These are phyloP conservation scores for Enteromius radiatus DNA, from an alignment of 2,797 vertebrate species.

Conservation along the genomic window DNA sequence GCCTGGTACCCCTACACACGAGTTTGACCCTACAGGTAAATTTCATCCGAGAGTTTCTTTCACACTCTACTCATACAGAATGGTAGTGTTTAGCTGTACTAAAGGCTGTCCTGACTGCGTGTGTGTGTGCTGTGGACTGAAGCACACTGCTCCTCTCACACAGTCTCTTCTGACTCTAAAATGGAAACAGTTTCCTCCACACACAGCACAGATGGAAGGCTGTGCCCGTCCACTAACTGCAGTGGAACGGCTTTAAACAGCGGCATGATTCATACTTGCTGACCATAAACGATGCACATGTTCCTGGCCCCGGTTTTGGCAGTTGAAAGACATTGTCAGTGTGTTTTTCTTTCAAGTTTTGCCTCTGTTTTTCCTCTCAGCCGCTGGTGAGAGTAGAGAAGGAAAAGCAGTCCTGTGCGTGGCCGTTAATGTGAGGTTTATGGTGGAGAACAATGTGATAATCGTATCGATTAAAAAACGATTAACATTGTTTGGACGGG, in stretches of 20 bases:
- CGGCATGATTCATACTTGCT: constrained; percentile 56
- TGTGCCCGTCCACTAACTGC: constrained; percentile 41
- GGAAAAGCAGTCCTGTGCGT: constrained; percentile 18
- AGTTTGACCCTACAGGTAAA: constrained; percentile 97
- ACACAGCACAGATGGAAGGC: constrained; percentile 46
- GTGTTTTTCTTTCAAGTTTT: constrained; percentile 29
- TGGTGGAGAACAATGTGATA: constrained; percentile 21
- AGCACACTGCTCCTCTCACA: constrained; percentile 39
- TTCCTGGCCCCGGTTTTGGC: constrained; percentile 54
- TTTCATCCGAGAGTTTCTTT: constrained; percentile 6
- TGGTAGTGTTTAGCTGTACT: constrained; percentile 21
- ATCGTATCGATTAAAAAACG: constrained; percentile 3
- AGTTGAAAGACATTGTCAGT: constrained; percentile 45
- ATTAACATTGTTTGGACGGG: constrained; percentile 27
- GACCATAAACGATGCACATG: constrained; percentile 60
- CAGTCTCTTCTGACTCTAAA: constrained; percentile 26
- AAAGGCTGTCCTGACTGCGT: constrained; percentile 44
- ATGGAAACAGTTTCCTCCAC: constrained; percentile 44
- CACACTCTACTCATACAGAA: constrained; percentile 37
- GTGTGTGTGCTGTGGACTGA: constrained; percentile 34
- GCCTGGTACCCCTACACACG: constrained; percentile 83
- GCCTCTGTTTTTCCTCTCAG: constrained; percentile 30
- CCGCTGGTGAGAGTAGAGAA: constrained; percentile 23
- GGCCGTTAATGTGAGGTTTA: constrained; percentile 36
- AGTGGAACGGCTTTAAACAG: constrained; percentile 49